Evolutionary conservation across 1,140 invertebrate species (phyloP).

Genomic region (Trypoxylus dichotomus): DNA sequence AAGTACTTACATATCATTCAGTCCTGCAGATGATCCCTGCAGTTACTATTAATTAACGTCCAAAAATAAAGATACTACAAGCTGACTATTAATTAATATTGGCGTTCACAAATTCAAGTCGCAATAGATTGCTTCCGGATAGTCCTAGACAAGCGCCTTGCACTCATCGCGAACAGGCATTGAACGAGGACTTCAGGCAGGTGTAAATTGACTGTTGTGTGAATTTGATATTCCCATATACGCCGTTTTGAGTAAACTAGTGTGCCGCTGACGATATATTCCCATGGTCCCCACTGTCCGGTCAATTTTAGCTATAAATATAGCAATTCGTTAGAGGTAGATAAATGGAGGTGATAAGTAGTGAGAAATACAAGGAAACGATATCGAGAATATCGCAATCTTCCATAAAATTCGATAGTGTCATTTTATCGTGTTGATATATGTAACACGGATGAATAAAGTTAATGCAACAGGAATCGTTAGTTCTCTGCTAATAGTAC

Average conservation of each 20-base stretch:
- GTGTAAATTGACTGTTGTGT: background rate
- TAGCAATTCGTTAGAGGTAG: background rate
- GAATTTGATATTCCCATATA: background rate
- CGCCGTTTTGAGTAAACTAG: background rate
- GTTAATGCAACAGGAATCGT: too few species aligned
- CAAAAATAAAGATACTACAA: background rate
- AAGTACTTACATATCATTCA: background rate
- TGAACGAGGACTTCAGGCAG: background rate
- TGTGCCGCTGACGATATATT: background rate
- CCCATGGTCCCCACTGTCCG: constrained; percentile 1
- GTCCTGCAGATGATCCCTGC: background rate
- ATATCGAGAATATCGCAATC: background rate
- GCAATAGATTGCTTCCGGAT: background rate
- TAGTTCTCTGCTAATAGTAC: too few species aligned
- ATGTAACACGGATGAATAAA: background rate
- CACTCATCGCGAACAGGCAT: background rate
- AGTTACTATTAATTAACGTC: background rate
- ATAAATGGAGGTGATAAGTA: background rate
- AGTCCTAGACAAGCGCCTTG: background rate
- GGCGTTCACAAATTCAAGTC: background rate
- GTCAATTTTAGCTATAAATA: background rate
- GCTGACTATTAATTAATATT: background rate
- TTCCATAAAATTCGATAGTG: background rate
- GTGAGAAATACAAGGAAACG: background rate
- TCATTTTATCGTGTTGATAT: background rate